A percentile compares a stretch with the other conserved stretches of the same genome.
Evolutionary conservation across 1,140 invertebrate species (phyloP).

Genomic region (Bradynema listronoti): DNA sequence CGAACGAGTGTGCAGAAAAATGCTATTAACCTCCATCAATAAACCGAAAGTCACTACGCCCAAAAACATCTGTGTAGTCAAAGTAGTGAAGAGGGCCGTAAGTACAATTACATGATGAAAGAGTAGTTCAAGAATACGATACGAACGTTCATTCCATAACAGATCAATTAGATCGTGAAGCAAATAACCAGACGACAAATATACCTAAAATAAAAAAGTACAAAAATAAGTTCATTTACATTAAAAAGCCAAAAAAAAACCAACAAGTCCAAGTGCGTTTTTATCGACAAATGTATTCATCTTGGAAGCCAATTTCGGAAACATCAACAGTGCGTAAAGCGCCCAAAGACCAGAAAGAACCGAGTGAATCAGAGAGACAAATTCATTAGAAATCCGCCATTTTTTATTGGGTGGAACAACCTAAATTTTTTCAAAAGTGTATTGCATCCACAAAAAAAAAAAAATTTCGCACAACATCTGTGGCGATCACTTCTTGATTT

Average conservation of each 20-base stretch:
- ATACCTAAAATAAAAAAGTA: conserved; percentile 41
- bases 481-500: too few species aligned
- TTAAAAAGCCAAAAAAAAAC: not conserved
- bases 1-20: conserved; percentile 43
- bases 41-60: conserved; percentile 52
- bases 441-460: too few species aligned
- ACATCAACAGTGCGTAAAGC: conserved; percentile 29
- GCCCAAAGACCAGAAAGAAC: conserved; percentile 52
- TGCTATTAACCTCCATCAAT: conserved; percentile 56
- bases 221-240: not conserved
- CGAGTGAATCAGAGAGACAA: conserved; percentile 53
- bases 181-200: conserved; percentile 52
- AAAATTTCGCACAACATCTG: too few species aligned
- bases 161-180: conserved; percentile 51
- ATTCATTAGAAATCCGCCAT: conserved; percentile 56
- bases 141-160: conserved; percentile 51
- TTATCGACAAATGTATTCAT: conserved; percentile 32
- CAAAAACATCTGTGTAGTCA: conserved; percentile 36
- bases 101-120: conserved; percentile 56
- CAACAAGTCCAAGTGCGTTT: conserved; percentile 24
- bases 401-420: conserved; percentile 55
- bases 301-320: conserved; percentile 31
- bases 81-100: conserved; percentile 42
- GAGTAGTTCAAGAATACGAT: conserved; percentile 51
- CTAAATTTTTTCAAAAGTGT: too few species aligned